Evolutionary conservation across 1,140 invertebrate species (phyloP).

Genomic region (Phymastichus coffea): DNA sequence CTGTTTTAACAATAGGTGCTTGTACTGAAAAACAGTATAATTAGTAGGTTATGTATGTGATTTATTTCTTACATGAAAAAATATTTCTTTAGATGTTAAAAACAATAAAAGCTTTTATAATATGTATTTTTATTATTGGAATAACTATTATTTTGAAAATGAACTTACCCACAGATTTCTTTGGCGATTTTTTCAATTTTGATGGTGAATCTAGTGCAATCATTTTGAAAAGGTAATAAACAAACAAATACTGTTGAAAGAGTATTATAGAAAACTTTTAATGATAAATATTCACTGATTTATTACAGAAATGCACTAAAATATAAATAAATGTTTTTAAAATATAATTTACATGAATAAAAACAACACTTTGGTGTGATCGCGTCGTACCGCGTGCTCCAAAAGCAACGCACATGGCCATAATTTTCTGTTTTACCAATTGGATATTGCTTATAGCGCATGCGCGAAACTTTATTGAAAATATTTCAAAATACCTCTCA

Average conservation of each 20-base stretch:
- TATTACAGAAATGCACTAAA: not conserved
- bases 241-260: no score
- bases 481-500: no score
- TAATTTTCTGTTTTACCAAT: no score
- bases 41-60: conserved; percentile 14
- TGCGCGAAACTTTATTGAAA: no score
- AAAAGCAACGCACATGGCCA: no score
- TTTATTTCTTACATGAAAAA: no score
- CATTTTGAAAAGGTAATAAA: not conserved
- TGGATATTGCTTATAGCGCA: no score
- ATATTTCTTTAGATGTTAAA: not conserved
- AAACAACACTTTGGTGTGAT: not conserved
- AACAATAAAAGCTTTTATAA: not conserved
- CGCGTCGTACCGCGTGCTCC: not conserved
- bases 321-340: not conserved
- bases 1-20: not conserved
- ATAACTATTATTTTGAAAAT: not conserved
- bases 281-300: no score
- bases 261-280: no score
- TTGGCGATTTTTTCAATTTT: conserved; percentile 16
- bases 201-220: not conserved
- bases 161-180: conserved; percentile 14
- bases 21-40: not conserved
- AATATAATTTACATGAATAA: not conserved
- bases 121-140: not conserved